Percentiles rank a stretch among this genome's conserved stretches.
phyloP scores from a whole-genome alignment of 2,113 vertebrate species.

The Muscicapa adusta region DNA sequence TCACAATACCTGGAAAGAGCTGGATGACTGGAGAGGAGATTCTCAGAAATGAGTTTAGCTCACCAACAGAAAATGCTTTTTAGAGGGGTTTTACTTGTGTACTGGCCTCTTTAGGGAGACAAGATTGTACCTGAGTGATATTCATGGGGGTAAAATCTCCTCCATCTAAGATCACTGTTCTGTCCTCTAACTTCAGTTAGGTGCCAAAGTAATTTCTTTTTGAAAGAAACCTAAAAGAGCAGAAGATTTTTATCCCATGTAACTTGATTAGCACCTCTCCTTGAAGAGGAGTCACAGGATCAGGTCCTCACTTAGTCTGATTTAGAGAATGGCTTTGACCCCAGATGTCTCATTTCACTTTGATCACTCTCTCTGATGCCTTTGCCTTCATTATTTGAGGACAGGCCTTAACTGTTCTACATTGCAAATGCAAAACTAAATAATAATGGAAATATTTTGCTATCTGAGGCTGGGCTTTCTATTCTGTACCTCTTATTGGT shows the following conservation, averaged over 20 bases:
- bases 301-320: not conserved
- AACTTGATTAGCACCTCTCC: not conserved
- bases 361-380: not conserved
- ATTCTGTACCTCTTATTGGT: no score
- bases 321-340: not conserved
- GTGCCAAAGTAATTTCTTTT: not conserved
- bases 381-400: not conserved
- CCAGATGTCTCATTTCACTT: not conserved
- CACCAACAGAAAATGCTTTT: not conserved
- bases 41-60: not conserved
- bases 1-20: not conserved
- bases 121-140: not conserved
- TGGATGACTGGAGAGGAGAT: not conserved
- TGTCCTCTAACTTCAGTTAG: not conserved
- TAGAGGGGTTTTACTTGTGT: not conserved
- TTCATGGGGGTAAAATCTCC: not conserved
- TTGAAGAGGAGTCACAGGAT: not conserved
- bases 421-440: not conserved
- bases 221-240: not conserved
- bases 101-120: not conserved
- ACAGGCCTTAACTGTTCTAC: not conserved
- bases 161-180: not conserved
- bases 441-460: not conserved
- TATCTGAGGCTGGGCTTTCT: not conserved
- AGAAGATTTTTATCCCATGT: not conserved